Evolutionary conservation across 2,888 invertebrate species (phyloP).

Genomic region (Diloba caeruleocephala): DNA sequence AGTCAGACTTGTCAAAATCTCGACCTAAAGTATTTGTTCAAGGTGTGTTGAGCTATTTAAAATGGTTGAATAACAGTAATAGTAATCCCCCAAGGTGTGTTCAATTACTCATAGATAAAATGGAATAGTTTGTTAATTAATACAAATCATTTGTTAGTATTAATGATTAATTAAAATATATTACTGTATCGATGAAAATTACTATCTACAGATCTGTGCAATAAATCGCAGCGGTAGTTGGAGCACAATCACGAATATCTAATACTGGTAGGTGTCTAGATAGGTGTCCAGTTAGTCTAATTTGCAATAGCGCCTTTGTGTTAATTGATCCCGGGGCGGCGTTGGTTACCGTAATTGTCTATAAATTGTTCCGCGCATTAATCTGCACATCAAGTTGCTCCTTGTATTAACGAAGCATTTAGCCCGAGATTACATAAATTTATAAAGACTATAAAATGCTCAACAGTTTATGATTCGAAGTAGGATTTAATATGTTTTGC

Average conservation of each 20-base stretch:
- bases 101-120: conserved; percentile 46
- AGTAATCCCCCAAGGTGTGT: conserved; percentile 27
- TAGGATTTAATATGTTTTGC: conserved; percentile 41
- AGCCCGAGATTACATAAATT: conserved; percentile 33
- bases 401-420: conserved; percentile 66
- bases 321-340: conserved; percentile 84
- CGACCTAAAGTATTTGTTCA: conserved; percentile 12
- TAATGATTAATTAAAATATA: conserved; percentile 57
- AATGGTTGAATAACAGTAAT: conserved; percentile 18
- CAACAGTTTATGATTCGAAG: conserved; percentile 35
- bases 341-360: conserved; percentile 85
- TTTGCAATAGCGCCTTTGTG: conserved; percentile 85
- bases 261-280: conserved; percentile 70
- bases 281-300: conserved; percentile 80
- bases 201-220: conserved; percentile 47
- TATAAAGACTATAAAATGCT: conserved; percentile 57
- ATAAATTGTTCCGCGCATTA: conserved; percentile 86
- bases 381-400: conserved; percentile 83
- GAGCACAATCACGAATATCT: conserved; percentile 74
- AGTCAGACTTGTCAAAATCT: conserved; percentile 16
- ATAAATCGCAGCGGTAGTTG: conserved; percentile 59
- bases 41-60: conserved; percentile 26
- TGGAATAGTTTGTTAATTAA: conserved; percentile 37
- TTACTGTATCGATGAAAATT: conserved; percentile 53
- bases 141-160: conserved; percentile 49